Percentiles rank a stretch among this genome's conserved stretches.
Evolutionary conservation across 2,888 invertebrate species (phyloP).

Genomic region (Ormyrus thymus): DNA sequence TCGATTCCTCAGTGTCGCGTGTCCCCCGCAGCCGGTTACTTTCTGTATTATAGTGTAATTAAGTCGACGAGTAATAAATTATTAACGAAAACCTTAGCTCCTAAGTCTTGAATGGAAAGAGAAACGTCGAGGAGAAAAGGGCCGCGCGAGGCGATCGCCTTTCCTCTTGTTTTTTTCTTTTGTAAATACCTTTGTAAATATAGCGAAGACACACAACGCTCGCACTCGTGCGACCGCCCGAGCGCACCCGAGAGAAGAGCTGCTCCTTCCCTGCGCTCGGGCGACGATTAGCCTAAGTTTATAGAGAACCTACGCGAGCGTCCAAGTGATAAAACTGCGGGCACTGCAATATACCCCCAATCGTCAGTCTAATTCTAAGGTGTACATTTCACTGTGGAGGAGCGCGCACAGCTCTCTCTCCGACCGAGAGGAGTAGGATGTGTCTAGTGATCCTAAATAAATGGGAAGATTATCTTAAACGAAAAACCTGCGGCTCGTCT

Average conservation of each 20-base stretch:
- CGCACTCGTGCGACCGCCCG: too few relatives aligned
- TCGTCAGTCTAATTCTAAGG: conserved; percentile 70
- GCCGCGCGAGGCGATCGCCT: too few relatives aligned
- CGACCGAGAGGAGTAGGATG: conserved; percentile 59
- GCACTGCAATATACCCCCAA: conserved; percentile 74
- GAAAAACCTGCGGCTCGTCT: background rate
- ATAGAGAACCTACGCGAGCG: background rate
- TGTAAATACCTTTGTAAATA: too few relatives aligned
- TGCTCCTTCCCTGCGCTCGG: too few relatives aligned
- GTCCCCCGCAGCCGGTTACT: conserved; percentile 25
- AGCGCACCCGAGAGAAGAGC: too few relatives aligned
- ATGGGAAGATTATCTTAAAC: conserved; percentile 67
- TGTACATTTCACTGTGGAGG: conserved; percentile 57
- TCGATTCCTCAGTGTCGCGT: conserved; percentile 2
- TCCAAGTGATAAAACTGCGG: conserved; percentile 62
- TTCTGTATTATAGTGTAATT: conserved; percentile 73
- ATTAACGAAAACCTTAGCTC: conserved; percentile 60
- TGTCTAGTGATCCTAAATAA: conserved; percentile 73
- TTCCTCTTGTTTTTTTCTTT: too few relatives aligned
- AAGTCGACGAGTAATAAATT: conserved; percentile 68
- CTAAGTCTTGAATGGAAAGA: too few relatives aligned
- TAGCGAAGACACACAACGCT: too few relatives aligned
- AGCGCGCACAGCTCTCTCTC: conserved; percentile 41
- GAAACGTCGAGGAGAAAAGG: too few relatives aligned
- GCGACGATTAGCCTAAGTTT: too few relatives aligned